Conservation (phyloP, 1,140 invertebrate genomes). For the Penaeus japonicus region DNA sequence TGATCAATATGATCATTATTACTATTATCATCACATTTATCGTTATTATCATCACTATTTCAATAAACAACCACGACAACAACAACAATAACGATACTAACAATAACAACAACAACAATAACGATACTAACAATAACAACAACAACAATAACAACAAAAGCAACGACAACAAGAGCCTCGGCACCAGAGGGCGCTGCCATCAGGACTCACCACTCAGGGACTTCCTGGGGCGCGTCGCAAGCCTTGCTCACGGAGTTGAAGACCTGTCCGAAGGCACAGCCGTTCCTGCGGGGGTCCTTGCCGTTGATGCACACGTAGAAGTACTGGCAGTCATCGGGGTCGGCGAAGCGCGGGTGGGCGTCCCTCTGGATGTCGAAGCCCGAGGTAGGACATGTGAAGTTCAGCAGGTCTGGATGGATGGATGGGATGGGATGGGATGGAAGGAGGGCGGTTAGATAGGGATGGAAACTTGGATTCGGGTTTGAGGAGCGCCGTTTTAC, state of each 20-base stretch:
- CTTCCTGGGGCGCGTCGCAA: constrained; percentile 86
- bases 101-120: too few relatives aligned
- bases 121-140: too few relatives aligned
- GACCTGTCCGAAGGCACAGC: constrained; percentile 84
- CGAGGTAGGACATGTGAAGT: not conserved
- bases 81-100: too few relatives aligned
- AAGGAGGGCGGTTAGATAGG: too few relatives aligned
- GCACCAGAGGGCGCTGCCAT: too few relatives aligned
- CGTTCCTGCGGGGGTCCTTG: constrained; percentile 83
- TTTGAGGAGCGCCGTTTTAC: too few relatives aligned
- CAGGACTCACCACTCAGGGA: constrained; percentile 84
- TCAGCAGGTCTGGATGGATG: not conserved
- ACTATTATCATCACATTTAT: not conserved
- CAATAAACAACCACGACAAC: not conserved
- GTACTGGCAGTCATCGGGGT: constrained; percentile 86
- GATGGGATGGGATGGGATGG: not conserved
- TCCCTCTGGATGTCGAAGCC: constrained; percentile 70
- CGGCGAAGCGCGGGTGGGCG: constrained; percentile 84
- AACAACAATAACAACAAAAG: too few relatives aligned
- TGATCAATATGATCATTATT: not conserved
- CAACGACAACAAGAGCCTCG: too few relatives aligned
- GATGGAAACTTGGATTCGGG: too few relatives aligned
- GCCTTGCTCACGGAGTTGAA: constrained; percentile 83
- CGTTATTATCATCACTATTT: not conserved
- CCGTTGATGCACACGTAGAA: constrained; percentile 90